Conservation (phyloP, 2,797 vertebrate genomes). For the Sebastes dallii region DNA sequence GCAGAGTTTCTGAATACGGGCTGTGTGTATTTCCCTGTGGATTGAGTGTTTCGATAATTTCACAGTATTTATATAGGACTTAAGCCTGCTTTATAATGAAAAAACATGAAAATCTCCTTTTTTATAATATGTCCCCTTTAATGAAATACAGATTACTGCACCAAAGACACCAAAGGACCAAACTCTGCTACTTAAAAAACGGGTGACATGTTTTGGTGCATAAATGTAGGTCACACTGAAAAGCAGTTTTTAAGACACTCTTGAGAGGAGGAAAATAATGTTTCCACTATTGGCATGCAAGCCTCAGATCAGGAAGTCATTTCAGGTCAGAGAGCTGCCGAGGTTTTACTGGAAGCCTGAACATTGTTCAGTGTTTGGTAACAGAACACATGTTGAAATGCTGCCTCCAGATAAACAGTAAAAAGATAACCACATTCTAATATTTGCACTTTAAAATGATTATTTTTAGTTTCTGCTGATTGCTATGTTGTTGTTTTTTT, state of each 20-base stretch:
- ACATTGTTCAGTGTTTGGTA: neutral
- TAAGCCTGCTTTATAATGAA: too few species aligned
- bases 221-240: neutral
- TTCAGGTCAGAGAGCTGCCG: too few species aligned
- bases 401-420: neutral
- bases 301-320: too few species aligned
- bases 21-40: too few species aligned
- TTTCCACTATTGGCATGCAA: too few species aligned
- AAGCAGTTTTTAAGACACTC: neutral
- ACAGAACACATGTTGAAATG: neutral
- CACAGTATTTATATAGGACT: too few species aligned
- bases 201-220: neutral
- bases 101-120: too few species aligned
- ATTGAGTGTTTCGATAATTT: too few species aligned
- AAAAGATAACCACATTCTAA: neutral
- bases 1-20: too few species aligned
- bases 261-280: neutral
- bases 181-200: neutral
- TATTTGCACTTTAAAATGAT: neutral
- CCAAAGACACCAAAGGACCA: neutral
- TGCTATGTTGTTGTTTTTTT: neutral
- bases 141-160: neutral
- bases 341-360: slow-evolving; percentile 23
- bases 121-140: rapidly evolving
- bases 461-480: neutral